Evolutionary conservation across 2,888 invertebrate genomes (phyloP).

Genomic region (Osedax frankpressi): DNA sequence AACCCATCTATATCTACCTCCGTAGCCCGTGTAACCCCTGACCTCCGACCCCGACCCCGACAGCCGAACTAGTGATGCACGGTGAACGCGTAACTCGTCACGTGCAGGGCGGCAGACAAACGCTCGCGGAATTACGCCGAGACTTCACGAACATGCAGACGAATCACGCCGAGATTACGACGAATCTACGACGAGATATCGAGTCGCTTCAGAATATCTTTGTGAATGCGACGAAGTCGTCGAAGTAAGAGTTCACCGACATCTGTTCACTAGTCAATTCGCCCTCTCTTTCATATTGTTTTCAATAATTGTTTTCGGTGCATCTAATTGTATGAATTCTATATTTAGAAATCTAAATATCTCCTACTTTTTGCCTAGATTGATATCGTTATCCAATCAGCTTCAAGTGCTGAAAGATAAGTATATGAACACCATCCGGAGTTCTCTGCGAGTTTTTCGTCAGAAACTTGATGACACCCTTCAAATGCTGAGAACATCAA

Average conservation of each 20-base stretch:
- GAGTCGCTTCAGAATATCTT: slow-evolving; percentile 41
- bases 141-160: slow-evolving; percentile 36
- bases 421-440: slow-evolving; percentile 42
- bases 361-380: slow-evolving; percentile 30
- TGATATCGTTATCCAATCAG: slow-evolving; percentile 40
- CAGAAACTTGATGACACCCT: slow-evolving; percentile 42
- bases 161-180: slow-evolving; percentile 37
- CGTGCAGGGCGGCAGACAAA: slow-evolving; percentile 41
- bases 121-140: slow-evolving; percentile 37
- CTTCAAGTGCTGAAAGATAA: slow-evolving; percentile 39
- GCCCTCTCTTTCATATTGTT: no score
- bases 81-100: slow-evolving; percentile 43
- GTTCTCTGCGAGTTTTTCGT: slow-evolving; percentile 41
- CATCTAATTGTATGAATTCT: no score
- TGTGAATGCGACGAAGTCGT: slow-evolving; percentile 43
- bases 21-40: background rate
- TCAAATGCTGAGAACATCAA: slow-evolving; percentile 43
- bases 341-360: no score
- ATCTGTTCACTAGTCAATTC: no score
- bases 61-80: slow-evolving; percentile 46
- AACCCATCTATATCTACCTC: background rate
- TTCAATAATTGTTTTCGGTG: no score
- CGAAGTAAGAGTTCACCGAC: slow-evolving; percentile 25
- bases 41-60: background rate
- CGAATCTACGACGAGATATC: slow-evolving; percentile 38